These are phyloP conservation scores for Arizona elegans DNA, from an alignment of 2,113 vertebrate species.

Conservation along the genomic window DNA sequence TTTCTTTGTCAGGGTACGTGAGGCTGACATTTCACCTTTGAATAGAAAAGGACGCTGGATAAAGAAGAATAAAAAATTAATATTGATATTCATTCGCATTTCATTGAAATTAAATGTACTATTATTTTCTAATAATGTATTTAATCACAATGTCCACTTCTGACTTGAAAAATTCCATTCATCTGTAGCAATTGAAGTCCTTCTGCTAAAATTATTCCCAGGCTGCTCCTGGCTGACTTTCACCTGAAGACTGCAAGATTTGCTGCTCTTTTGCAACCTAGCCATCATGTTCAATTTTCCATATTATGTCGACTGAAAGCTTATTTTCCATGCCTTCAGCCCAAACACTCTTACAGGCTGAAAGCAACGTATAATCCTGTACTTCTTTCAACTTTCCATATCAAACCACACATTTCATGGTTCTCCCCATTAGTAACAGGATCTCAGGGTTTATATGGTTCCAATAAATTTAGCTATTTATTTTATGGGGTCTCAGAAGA, in stretches of 20 bases:
- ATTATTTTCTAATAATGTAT: neutral
- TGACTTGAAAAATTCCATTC: neutral
- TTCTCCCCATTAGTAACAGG: neutral
- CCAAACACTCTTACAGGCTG: neutral
- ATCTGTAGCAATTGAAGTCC: neutral
- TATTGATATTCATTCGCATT: neutral
- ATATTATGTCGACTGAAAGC: neutral
- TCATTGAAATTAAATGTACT: neutral
- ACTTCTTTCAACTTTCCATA: neutral
- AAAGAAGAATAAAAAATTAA: neutral
- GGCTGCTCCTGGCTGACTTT: neutral
- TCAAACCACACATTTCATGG: neutral
- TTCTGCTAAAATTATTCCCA: neutral
- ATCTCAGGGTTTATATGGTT: neutral
- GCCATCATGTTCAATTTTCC: neutral
- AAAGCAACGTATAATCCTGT: neutral
- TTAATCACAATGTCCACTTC: neutral
- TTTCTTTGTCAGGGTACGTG: neutral
- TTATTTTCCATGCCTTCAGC: neutral
- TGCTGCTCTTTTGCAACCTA: neutral
- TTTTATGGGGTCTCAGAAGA: neutral
- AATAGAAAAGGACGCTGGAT: neutral
- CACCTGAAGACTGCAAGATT: neutral
- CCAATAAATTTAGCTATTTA: neutral
- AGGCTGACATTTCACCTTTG: neutral